Percentiles rank a stretch among this genome's conserved stretches.
Conservation (phyloP, 2,888 invertebrate genomes). For the Liposcelis brunnea region DNA sequence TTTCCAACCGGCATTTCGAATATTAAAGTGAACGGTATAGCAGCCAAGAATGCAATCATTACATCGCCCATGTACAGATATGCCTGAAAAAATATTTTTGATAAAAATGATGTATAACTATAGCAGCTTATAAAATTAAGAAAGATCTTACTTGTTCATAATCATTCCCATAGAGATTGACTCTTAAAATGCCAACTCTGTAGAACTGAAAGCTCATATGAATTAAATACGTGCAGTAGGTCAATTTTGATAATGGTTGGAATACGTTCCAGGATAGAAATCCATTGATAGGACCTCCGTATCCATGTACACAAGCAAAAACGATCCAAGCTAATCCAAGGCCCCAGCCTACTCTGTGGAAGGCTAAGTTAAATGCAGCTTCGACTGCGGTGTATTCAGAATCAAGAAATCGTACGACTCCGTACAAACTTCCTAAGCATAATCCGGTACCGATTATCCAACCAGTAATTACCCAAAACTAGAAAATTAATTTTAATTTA, state of each 20-base stretch:
- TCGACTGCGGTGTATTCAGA: slow-evolving; percentile 25
- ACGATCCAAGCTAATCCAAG: slow-evolving; percentile 46
- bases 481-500: too few relatives aligned
- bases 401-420: background rate
- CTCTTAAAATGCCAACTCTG: slow-evolving; percentile 12
- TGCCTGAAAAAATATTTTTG: slow-evolving; percentile 16
- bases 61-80: slow-evolving; percentile 21
- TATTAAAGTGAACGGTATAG: slow-evolving; percentile 20
- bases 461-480: background rate
- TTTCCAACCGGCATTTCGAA: slow-evolving; percentile 21
- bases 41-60: slow-evolving; percentile 16
- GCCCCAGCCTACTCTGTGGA: slow-evolving; percentile 51
- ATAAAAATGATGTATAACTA: background rate
- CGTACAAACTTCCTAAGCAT: background rate
- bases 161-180: background rate
- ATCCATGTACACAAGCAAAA: slow-evolving; percentile 44
- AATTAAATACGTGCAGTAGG: background rate
- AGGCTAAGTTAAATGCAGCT: slow-evolving; percentile 43
- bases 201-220: slow-evolving; percentile 17
- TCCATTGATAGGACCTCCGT: slow-evolving; percentile 32
- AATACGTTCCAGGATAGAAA: slow-evolving; percentile 26
- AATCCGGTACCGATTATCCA: background rate
- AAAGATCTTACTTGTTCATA: background rate
- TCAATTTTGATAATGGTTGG: slow-evolving; percentile 22
- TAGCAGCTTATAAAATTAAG: background rate